Evolutionary conservation across 2,113 vertebrate species (phyloP), one percentile per base, ranked within the genome.

Genomic region (Empidonax alnorum): DNA sequence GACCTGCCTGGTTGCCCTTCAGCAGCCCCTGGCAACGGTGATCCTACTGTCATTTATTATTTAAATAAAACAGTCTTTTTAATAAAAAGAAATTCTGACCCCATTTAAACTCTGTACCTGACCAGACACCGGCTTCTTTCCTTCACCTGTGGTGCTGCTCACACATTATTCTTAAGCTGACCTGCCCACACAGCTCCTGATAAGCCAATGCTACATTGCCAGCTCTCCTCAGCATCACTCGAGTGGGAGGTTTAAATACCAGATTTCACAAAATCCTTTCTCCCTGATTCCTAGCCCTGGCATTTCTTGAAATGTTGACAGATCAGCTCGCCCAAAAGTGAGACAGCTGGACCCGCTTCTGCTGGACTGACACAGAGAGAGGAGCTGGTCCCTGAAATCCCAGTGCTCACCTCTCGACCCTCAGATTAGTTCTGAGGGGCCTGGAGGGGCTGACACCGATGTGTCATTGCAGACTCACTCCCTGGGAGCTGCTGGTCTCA

Each of bases 181-280:
- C 76, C 82, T 84, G 79, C 87, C 87, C 52, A 94, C 90, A 75
- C 62, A 90, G 74, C 7, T 92, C 77, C 69, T 95, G 92, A 89
- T 79, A 72, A 95, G 94, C 94, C 89, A 95, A 94, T 93, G 61
- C 35, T 50, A 39, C 47, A 0, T 37, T 87, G 86, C 74, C 88
- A 95, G 89, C 69, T 85, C 83, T 94, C 77, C 85, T 92, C 90
- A 94, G 89, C 94, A 93, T 89, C 93, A 90, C 33, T 72, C 35
- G 49, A 91, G 87, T 84, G 93, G 90, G 90, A 95, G 77, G 84
- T 95, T 94, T 96, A 92, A 96, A 89, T 25, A 89, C 63, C 58
- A 67, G 52, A 84, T 91, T 84, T 93, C 69, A 80, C 61, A 50
- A 92, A 87, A 76, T 63, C 88, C 65, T 87, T 90, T 77, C 84